Base-by-base conservation (phyloP, 2,888 invertebrate genomes). In the Gortyna flavago region DNA sequence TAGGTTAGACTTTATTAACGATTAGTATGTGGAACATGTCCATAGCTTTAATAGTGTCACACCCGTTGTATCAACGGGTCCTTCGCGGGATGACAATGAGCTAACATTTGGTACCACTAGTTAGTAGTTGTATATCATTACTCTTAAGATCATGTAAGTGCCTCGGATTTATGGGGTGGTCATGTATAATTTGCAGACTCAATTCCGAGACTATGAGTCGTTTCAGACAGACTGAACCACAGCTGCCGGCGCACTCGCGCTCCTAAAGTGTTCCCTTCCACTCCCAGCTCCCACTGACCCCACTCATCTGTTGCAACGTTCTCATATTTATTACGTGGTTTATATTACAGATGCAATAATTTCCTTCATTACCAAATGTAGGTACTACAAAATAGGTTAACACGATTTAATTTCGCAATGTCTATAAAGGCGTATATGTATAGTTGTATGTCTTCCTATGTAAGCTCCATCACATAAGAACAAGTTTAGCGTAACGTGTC, bases 11-110 rank as follows among this genome's bases (percentile, higher is more conserved):
- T 92, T 91, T 93, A 93, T 90, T 93, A 94, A 93, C 91, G 90
- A 92, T 94, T 96, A 95, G 95, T 94, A 94, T 89, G 95, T 95
- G 95, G 95, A 95, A 95, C 94, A 95, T 96, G 96, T 96, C 96
- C 96, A 96, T 96, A 96, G 96, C 96, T 96, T 96, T 96, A 96
- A 96, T 94, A 93, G 95, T 95, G 94, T 95, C 95, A 93, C 94
- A 90, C 92, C 95, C 95, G 96, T 96, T 95, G 96, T 96, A 96
- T 96, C 96, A 96, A 96, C 94, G 96, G 96, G 94, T 93, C 95
- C 93, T 91, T 93, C 90, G 91, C 93, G 93, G 94, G 93, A 91
- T 91, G 94, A 93, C 94, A 91, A 93, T 91, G 95, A 95, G 95
- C 95, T 95, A 92, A 93, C 92, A 93, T 93, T 94, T 91, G 92